phyloP scores from a whole-genome alignment of 2,113 vertebrate genomes.

The Varanus komodoensis region DNA sequence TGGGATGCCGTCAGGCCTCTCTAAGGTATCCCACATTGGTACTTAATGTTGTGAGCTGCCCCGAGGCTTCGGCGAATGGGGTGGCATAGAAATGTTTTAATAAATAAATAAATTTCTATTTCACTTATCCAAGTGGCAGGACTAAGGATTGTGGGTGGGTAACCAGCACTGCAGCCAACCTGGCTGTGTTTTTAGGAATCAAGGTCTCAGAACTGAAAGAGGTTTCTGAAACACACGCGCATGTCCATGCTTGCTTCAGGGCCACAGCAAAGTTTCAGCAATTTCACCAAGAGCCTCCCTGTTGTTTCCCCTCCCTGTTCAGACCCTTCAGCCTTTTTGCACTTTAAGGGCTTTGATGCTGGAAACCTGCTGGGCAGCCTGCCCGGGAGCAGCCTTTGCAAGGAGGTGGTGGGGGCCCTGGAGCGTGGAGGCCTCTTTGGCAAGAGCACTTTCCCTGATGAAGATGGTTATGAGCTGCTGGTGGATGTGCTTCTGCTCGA shows the following conservation, averaged over 20 bases:
- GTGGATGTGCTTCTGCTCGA: conserved; percentile 84
- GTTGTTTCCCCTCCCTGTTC: not conserved
- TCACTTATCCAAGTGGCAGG: no score
- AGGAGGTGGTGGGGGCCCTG: conserved; percentile 87
- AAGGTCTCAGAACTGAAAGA: not conserved
- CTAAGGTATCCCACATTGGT: no score
- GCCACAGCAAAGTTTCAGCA: not conserved
- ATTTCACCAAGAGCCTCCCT: not conserved
- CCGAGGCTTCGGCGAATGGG: no score
- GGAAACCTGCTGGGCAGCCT: conserved; percentile 79
- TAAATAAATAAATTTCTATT: no score
- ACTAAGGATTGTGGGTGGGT: not conserved
- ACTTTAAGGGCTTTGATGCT: conserved; percentile 75
- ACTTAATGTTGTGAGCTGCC: no score
- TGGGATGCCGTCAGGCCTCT: not conserved
- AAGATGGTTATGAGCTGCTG: conserved; percentile 78
- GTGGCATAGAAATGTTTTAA: no score
- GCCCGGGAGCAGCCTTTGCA: conserved; percentile 75
- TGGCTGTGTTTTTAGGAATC: not conserved
- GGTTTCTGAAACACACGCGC: not conserved
- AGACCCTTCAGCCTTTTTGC: conserved; percentile 49
- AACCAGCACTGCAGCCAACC: not conserved
- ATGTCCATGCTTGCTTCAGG: not conserved
- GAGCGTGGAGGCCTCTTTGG: conserved; percentile 83
- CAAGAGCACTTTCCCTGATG: conserved; percentile 59